Percentiles rank a stretch among this genome's conserved stretches.
phyloP scores from a whole-genome alignment of 2,113 vertebrate species.

The Castor canadensis region DNA sequence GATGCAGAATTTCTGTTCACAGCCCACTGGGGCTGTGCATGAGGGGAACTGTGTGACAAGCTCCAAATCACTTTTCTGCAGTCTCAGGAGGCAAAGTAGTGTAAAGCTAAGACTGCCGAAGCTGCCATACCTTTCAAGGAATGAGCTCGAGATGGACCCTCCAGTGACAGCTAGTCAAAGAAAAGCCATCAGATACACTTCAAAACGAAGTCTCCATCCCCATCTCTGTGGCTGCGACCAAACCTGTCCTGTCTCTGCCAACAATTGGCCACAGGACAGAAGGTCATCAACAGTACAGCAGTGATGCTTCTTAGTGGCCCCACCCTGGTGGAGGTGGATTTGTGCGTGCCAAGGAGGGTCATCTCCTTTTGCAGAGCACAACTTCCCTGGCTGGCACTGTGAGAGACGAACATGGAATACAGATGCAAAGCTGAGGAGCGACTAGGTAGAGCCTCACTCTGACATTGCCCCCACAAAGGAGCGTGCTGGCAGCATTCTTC shows the following conservation, averaged over 20 bases:
- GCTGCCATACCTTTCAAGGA: constrained; percentile 74
- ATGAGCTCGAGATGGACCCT: constrained; percentile 73
- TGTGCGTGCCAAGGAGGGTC: neutral
- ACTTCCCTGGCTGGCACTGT: constrained; percentile 31
- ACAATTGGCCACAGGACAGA: constrained; percentile 60
- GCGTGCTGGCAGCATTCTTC: neutral
- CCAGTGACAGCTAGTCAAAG: constrained; percentile 80
- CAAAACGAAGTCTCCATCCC: constrained; percentile 55
- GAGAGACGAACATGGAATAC: constrained; percentile 69
- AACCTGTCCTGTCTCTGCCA: neutral
- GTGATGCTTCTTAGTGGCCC: neutral
- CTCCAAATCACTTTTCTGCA: constrained; percentile 77
- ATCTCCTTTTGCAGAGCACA: constrained; percentile 70
- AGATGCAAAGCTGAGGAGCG: constrained; percentile 55
- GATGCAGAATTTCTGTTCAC: constrained; percentile 75
- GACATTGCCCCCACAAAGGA: constrained; percentile 57
- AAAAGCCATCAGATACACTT: constrained; percentile 62
- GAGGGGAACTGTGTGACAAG: constrained; percentile 73
- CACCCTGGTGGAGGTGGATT: constrained; percentile 19
- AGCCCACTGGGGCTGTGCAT: constrained; percentile 59
- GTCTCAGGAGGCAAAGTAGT: constrained; percentile 72
- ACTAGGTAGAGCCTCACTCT: constrained; percentile 37
- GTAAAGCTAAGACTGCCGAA: constrained; percentile 66
- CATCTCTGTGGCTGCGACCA: neutral
- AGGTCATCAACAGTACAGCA: constrained; percentile 30